Base-by-base conservation (phyloP, 2,797 vertebrate species). In the Scarus forsteni region DNA sequence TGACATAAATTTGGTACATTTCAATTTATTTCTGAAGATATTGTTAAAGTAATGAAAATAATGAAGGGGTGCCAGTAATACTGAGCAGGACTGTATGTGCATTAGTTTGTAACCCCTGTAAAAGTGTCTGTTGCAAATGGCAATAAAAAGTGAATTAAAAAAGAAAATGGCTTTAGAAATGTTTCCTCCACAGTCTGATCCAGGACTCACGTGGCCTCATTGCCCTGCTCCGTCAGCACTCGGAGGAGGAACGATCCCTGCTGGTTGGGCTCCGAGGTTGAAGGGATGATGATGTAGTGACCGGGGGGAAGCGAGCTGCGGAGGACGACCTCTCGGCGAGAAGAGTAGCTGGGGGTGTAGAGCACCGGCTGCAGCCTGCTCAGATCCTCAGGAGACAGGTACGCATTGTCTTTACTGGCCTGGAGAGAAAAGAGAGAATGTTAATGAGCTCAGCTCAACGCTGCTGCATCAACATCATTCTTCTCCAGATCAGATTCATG, bases 231-330 rank as follows among this genome's bases (percentile, higher is more conserved):
- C 0, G 76, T 91, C 69, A 94, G 90, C 40, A 93, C 83, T 10
- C 94, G 85, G 18, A 95, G 90, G 40, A 95, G 88, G 75, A 95
- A 95, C 4, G 81, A 70, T 11, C 92, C 94, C 65, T 85, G 81
- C 77, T 91, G 86, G n/a, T 91, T 90, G 66, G 69, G 46, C 46
- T 84, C 50, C 0, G 34, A 3, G 2, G 91, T 89, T 3, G 91
- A 89, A 0, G 94, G 88, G 73, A 95, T 75, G 71, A 95, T 92
- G 86, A 95, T 51, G 73, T 95, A 95, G 8, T n/a, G 42, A 1
- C 94, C 94, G 0, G 92, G 91, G 0, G 91, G 84, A 0, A 95
- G 87, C 6, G 79, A 64, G 38, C 84, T 69, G 0, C 86, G 89
- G 0, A 95, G 76, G 44, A 95, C 89, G 1, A 94, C 78, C 70